Conservation (phyloP, 2,113 vertebrate genomes). For the Turdus rufiventris region DNA sequence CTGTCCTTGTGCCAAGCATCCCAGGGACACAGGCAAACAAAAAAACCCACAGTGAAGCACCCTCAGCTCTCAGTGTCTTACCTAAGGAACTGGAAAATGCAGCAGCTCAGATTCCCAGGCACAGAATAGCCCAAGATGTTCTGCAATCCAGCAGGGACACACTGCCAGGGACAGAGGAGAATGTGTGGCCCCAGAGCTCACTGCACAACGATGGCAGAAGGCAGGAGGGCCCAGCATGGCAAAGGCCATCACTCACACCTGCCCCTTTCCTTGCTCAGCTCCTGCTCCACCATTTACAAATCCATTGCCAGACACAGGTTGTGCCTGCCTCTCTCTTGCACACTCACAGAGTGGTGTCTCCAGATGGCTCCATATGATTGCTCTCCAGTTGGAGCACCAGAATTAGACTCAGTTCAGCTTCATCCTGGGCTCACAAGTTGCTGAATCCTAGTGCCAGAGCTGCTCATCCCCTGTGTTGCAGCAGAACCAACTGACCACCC, state of each 20-base stretch:
- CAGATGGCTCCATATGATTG: accelerated
- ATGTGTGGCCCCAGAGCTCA: neutral
- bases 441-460: neutral
- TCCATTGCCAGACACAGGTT: neutral
- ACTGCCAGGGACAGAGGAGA: neutral
- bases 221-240: neutral
- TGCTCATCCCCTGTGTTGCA: neutral
- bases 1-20: neutral
- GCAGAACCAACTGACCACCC: neutral
- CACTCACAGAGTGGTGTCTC: accelerated
- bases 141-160: neutral
- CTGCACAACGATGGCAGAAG: neutral
- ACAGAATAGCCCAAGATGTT: accelerated
- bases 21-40: neutral
- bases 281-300: neutral
- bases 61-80: neutral
- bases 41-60: neutral
- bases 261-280: neutral
- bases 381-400: neutral
- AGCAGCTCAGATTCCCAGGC: neutral
- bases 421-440: neutral
- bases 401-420: neutral
- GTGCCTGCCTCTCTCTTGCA: neutral
- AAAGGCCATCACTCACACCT: neutral
- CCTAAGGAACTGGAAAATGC: neutral